Base-by-base conservation (phyloP, 2,113 vertebrate species). In the Pelodiscus sinensis region DNA sequence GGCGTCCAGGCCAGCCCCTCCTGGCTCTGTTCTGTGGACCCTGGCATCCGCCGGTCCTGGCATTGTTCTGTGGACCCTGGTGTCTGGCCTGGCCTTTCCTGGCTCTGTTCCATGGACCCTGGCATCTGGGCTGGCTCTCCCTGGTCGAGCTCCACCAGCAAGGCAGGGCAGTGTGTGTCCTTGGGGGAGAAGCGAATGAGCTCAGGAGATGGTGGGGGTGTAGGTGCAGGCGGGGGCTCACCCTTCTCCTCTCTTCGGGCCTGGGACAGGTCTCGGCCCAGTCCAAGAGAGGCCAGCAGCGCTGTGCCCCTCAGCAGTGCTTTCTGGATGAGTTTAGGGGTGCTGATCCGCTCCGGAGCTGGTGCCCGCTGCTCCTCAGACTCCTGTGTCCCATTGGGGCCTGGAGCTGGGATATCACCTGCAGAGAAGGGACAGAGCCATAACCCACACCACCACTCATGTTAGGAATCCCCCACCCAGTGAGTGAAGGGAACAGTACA, bases 221-320 rank as follows among this genome's bases (percentile, higher is more conserved):
- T 96, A 50, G 95, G 86, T 79, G 91, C 97, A 2, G 84, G 68
- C 1, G 75, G 84, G 38, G 96, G 35, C 4, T 97, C 95, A 22
- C 92, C 97, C 2, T 98, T 96, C 56, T 71, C 65, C 65, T 97
- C 95, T 25, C 93, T 92, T 2, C 55, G 56, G 3, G 97, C 55
- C 86, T 83, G 94, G 51, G 92, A 89, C 87, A 97, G 89, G 54
- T 97, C 96, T 0, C 98, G 98, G 15, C 99, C 99, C 1, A 99
- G 97, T 83, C 98, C 98, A 12, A 99, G 88, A 0, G 98, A 98
- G 11, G 98, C 98, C 3, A 99, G 96, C 90, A 99, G 94, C 78
- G 98, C 97, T 3, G 98, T 98, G 10, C 98, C 94, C 0, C 96
- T 97, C 13, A 99, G 96, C 84, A 99, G 90, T 1, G 98, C 98